phyloP scores from a whole-genome alignment of 1,140 invertebrate genomes.

The Drosophila orosa region DNA sequence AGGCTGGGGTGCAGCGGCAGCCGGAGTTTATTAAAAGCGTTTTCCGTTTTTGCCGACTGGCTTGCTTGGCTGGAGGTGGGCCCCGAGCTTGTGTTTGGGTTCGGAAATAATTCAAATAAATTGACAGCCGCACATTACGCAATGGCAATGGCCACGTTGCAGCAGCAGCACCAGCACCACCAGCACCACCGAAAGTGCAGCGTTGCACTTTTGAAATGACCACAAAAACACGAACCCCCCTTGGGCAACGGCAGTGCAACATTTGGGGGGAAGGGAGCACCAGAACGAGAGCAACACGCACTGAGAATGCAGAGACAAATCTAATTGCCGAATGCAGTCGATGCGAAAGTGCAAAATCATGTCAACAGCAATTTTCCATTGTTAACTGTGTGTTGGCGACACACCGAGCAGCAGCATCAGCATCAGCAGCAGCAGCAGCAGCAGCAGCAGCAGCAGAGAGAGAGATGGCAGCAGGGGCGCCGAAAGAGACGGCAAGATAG shows the following conservation, averaged over 20 bases:
- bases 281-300: slow-evolving; percentile 42
- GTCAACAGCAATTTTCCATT: slow-evolving; percentile 84
- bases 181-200: slow-evolving; percentile 52
- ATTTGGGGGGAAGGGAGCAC: not conserved
- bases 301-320: slow-evolving; percentile 67
- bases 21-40: slow-evolving; percentile 67
- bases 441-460: slow-evolving; percentile 2
- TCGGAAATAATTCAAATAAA: slow-evolving; percentile 79
- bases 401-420: slow-evolving; percentile 16
- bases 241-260: slow-evolving; percentile 15
- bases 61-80: not conserved
- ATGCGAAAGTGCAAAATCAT: slow-evolving; percentile 84
- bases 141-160: slow-evolving; percentile 68
- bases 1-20: not conserved
- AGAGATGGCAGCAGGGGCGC: slow-evolving; percentile 8
- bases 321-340: slow-evolving; percentile 84
- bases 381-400: slow-evolving; percentile 64
- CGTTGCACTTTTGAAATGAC: slow-evolving; percentile 69
- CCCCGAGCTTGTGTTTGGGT: slow-evolving; percentile 30
- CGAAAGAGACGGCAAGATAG: slow-evolving; percentile 3
- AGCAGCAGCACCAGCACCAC: slow-evolving; percentile 19
- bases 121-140: slow-evolving; percentile 81
- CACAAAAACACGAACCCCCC: slow-evolving; percentile 64
- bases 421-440: not conserved
- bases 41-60: slow-evolving; percentile 57